Conservation (phyloP, 1,140 invertebrate species). For the Drosophila pruinosa region DNA sequence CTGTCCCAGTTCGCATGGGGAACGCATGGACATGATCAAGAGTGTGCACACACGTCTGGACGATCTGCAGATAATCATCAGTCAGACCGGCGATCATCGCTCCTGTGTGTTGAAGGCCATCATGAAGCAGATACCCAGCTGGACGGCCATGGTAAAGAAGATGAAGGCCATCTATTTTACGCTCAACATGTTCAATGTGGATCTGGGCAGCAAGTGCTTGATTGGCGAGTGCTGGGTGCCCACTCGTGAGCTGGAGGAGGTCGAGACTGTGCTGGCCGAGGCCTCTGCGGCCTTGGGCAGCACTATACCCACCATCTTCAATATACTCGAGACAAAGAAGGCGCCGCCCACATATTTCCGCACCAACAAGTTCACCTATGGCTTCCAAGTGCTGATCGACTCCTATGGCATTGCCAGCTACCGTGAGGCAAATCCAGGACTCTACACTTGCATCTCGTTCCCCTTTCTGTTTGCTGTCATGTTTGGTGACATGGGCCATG, state of each 20-base stretch:
- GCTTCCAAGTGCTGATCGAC: conserved; percentile 92
- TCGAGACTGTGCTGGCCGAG: conserved; percentile 94
- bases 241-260: conserved; percentile 90
- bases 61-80: conserved; percentile 96
- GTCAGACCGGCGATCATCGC: conserved; percentile 97
- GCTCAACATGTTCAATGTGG: conserved; percentile 94
- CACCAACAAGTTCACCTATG: conserved; percentile 91
- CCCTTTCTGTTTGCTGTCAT: conserved; percentile 90
- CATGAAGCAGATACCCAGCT: conserved; percentile 95
- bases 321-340: conserved; percentile 89
- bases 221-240: conserved; percentile 99
- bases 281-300: conserved; percentile 95
- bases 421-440: conserved; percentile 90
- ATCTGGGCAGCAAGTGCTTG: conserved; percentile 94
- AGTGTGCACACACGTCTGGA: conserved; percentile 96
- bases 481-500: conserved; percentile 90
- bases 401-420: conserved; percentile 91
- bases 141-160: conserved; percentile 94
- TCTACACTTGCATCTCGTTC: conserved; percentile 90
- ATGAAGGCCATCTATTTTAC: conserved; percentile 96
- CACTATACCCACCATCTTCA: conserved; percentile 95
- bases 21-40: conserved; percentile 96
- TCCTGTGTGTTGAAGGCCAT: conserved; percentile 95
- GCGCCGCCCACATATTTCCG: conserved; percentile 91
- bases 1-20: conserved; percentile 94